Evolutionary conservation across 2,113 vertebrate species (phyloP).

Genomic region (Microcebus tavaratra): DNA sequence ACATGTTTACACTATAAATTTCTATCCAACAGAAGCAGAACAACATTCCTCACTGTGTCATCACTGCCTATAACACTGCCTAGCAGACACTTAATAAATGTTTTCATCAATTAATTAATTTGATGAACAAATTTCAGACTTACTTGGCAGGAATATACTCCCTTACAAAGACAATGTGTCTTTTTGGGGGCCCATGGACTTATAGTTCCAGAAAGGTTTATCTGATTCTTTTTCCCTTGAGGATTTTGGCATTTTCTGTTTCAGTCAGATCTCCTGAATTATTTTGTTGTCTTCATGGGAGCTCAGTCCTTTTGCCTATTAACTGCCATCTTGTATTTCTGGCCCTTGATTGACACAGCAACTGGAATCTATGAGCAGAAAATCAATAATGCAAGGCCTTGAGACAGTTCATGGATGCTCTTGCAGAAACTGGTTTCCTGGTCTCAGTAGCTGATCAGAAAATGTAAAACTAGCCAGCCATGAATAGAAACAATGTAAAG

Average conservation of each 20-base stretch:
- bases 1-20: not conserved
- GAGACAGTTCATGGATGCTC: conserved; percentile 86
- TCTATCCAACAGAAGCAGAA: not conserved
- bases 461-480: conserved; percentile 92
- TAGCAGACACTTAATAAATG: conserved; percentile 33
- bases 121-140: conserved; percentile 20
- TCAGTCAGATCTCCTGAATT: conserved; percentile 63
- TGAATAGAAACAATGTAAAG: conserved; percentile 92
- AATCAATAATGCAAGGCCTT: conserved; percentile 93
- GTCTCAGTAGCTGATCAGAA: conserved; percentile 89
- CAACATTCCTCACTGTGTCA: not conserved
- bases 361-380: conserved; percentile 89
- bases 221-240: conserved; percentile 61
- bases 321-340: conserved; percentile 93
- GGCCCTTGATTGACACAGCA: conserved; percentile 91
- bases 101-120: conserved; percentile 53
- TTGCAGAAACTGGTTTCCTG: conserved; percentile 90
- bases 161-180: not conserved
- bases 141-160: not conserved
- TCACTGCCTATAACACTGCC: not conserved
- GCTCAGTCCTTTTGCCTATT: conserved; percentile 87
- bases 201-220: conserved; percentile 56
- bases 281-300: conserved; percentile 82
- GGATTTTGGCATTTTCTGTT: conserved; percentile 62
- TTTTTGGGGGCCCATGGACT: not conserved